Conservation (phyloP, 2,888 invertebrate genomes). For the Eupithecia vulgata region DNA sequence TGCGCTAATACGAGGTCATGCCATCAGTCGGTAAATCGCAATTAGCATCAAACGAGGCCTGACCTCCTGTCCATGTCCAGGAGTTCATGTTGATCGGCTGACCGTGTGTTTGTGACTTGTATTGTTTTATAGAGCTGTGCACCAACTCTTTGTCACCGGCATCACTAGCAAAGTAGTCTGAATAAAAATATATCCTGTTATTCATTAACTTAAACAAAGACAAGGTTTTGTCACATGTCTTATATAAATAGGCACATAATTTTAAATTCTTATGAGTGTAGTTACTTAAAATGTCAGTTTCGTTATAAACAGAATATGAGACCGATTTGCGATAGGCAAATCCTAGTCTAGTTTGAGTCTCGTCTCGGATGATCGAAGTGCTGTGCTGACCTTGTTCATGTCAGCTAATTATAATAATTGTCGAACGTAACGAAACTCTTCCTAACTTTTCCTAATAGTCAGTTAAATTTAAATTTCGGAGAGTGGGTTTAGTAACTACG, state of each 20-base stretch:
- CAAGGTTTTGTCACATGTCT: neutral
- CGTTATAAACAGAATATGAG: too few relatives aligned
- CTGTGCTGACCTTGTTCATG: neutral
- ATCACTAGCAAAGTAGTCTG: neutral
- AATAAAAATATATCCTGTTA: too few relatives aligned
- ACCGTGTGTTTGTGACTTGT: neutral
- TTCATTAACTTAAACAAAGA: neutral
- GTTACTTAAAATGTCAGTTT: too few relatives aligned
- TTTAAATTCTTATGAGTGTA: too few relatives aligned
- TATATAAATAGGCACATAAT: neutral
- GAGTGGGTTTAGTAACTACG: neutral
- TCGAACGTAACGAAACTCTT: neutral
- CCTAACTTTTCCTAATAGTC: neutral
- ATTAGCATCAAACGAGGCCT: neutral
- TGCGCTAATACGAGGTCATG: neutral
- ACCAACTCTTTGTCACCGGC: neutral
- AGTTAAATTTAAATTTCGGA: neutral
- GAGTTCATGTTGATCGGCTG: neutral
- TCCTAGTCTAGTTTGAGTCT: neutral
- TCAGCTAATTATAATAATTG: neutral
- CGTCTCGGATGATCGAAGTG: too few relatives aligned
- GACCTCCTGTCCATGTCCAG: neutral
- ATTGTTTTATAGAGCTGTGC: neutral
- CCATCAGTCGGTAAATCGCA: slow-evolving; percentile 10
- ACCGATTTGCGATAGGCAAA: neutral